Percentiles rank a stretch among this genome's conserved stretches.
phyloP scores from a whole-genome alignment of 2,113 vertebrate species.

The Indicator indicator region DNA sequence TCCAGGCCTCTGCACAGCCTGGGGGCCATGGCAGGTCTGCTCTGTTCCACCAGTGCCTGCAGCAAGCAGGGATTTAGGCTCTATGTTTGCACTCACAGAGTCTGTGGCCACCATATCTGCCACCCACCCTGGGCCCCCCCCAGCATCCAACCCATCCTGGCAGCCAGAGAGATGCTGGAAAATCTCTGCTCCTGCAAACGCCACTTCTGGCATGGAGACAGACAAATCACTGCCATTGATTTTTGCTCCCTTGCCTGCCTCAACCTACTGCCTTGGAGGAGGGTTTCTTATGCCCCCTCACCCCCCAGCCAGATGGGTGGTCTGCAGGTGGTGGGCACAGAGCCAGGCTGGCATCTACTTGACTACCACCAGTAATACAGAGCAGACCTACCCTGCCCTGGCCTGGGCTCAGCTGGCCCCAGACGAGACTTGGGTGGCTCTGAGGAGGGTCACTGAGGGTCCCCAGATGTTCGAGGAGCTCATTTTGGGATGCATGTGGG shows the following conservation, averaged over 20 bases:
- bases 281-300: neutral
- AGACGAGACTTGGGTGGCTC: neutral
- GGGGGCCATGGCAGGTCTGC: accelerated
- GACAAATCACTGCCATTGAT: conserved; percentile 8
- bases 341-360: neutral
- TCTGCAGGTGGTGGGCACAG: neutral
- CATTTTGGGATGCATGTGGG: accelerated
- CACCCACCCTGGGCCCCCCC: accelerated
- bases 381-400: neutral
- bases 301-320: neutral
- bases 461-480: neutral
- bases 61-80: accelerated
- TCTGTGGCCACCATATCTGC: accelerated
- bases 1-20: neutral
- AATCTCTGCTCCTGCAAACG: neutral
- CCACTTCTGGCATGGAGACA: neutral
- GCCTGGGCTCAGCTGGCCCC: neutral
- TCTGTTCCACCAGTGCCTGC: neutral
- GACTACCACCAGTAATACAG: neutral
- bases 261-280: neutral
- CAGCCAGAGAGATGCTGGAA: neutral
- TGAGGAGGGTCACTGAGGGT: neutral
- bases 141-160: neutral
- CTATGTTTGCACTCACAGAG: accelerated
- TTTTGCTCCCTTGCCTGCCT: neutral